Evolutionary conservation across 2,113 vertebrate species (phyloP).

Genomic region (Myrmophylax atrothorax): DNA sequence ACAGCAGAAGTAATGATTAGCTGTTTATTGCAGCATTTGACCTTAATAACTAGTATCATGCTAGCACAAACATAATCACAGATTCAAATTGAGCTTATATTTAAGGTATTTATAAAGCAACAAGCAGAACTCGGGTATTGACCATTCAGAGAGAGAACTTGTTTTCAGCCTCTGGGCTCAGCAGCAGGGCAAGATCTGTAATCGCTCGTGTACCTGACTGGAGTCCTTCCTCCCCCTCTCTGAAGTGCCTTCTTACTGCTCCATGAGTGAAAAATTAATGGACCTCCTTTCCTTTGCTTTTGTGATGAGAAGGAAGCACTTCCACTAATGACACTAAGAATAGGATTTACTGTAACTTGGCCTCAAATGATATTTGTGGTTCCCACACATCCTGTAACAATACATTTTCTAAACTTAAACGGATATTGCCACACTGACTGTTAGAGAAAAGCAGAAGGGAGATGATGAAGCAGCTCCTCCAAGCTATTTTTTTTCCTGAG

Average conservation of each 20-base stretch:
- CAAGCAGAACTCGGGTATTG: not conserved
- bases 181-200: not conserved
- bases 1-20: not conserved
- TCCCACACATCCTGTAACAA: slow-evolving; percentile 58
- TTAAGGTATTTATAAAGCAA: slow-evolving; percentile 22
- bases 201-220: not conserved
- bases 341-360: slow-evolving; percentile 60
- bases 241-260: not conserved
- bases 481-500: not conserved
- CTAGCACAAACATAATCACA: slow-evolving; percentile 39
- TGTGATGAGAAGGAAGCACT: slow-evolving; percentile 35
- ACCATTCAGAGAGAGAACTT: not conserved
- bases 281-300: not conserved
- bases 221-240: not conserved
- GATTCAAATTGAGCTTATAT: slow-evolving; percentile 24
- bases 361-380: slow-evolving; percentile 42
- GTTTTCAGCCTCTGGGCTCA: not conserved
- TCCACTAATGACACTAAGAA: slow-evolving; percentile 62
- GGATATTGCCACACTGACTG: slow-evolving; percentile 27
- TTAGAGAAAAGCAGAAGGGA: slow-evolving; percentile 54
- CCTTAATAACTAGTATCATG: slow-evolving; percentile 25
- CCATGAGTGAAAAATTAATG: slow-evolving; percentile 57
- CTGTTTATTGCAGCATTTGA: slow-evolving; percentile 8
- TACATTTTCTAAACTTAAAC: slow-evolving; percentile 43
- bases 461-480: slow-evolving; percentile 7